These are phyloP conservation scores for Ictalurus punctatus DNA, from an alignment of 2,113 vertebrate species.

Conservation along the genomic window DNA sequence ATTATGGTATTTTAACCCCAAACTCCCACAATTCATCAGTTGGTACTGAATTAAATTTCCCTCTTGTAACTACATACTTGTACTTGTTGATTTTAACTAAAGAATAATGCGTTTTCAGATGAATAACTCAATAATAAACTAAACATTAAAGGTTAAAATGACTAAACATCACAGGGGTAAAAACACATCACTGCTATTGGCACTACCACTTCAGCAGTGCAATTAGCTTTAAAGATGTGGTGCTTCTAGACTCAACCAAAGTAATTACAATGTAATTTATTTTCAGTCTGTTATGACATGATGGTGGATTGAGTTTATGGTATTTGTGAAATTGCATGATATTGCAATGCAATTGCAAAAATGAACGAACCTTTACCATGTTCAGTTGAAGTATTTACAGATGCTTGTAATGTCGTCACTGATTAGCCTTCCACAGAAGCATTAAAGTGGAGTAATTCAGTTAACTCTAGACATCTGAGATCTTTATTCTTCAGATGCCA, in stretches of 20 bases:
- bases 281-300: conserved; percentile 8
- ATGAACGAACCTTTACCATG: conserved; percentile 5
- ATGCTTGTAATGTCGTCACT: conserved; percentile 7
- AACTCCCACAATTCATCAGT: background rate
- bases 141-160: background rate
- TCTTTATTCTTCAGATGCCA: conserved; percentile 66
- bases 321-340: background rate
- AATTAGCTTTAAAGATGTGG: conserved; percentile 26
- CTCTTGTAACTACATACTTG: background rate
- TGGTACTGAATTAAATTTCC: background rate
- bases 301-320: conserved; percentile 5
- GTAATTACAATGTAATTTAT: conserved; percentile 17
- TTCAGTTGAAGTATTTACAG: conserved; percentile 57
- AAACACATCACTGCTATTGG: conserved; percentile 32
- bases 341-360: conserved; percentile 4
- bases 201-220: conserved; percentile 1
- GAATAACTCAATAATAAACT: background rate
- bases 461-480: conserved; percentile 65
- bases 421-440: conserved; percentile 27
- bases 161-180: conserved; percentile 38
- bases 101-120: too few relatives aligned
- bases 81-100: background rate
- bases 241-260: conserved; percentile 20
- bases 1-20: background rate
- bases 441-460: conserved; percentile 63